A percentile compares a stretch with the other conserved stretches of the same genome.
Conservation (phyloP, 2,113 vertebrate genomes). For the Nyctibius bracteatus region DNA sequence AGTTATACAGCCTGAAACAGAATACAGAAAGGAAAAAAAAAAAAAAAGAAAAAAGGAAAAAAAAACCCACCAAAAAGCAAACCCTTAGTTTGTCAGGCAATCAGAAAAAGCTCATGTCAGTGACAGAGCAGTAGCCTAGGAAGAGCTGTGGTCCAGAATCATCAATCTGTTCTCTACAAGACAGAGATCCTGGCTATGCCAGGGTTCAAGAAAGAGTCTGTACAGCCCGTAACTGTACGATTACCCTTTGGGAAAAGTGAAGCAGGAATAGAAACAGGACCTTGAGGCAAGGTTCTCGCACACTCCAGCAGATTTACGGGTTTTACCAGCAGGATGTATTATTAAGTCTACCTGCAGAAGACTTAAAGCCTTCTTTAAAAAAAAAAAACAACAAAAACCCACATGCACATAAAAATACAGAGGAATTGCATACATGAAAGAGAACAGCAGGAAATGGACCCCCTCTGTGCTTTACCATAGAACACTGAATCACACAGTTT, state of each 20-base stretch:
- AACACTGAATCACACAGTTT: background rate
- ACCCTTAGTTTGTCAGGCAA: background rate
- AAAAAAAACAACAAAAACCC: background rate
- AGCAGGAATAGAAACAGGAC: constrained; percentile 24
- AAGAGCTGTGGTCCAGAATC: background rate
- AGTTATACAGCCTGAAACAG: background rate
- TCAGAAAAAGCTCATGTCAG: background rate
- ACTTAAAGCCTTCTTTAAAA: background rate
- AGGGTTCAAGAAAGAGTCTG: background rate
- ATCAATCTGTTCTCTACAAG: background rate
- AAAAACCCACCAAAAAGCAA: background rate
- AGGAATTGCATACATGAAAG: background rate
- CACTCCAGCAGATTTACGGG: background rate
- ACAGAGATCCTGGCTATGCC: background rate
- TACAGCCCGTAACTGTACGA: background rate
- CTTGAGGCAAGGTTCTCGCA: constrained; percentile 1
- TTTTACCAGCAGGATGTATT: background rate
- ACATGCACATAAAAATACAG: background rate
- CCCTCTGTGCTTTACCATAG: background rate
- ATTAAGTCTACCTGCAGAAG: background rate
- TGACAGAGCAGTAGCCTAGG: background rate
- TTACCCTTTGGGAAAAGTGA: constrained; percentile 1
- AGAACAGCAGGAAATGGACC: background rate
- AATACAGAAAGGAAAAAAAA: background rate
- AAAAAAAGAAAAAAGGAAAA: background rate